Percentiles rank a stretch among this genome's conserved stretches.
Evolutionary conservation across 1,140 invertebrate genomes (phyloP).

Genomic region (Pogonus chalceus): DNA sequence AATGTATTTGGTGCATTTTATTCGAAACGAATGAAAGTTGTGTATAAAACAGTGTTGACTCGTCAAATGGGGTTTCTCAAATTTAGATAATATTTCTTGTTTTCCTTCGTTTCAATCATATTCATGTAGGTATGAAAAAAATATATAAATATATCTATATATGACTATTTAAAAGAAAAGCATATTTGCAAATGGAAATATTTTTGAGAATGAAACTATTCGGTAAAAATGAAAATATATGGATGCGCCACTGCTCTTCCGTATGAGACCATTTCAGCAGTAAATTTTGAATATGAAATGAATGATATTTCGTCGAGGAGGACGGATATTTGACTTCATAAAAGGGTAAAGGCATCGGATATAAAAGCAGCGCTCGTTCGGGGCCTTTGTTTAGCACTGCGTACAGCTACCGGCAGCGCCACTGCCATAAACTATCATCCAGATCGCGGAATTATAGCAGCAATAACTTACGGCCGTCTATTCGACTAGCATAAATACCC

Average conservation of each 20-base stretch:
- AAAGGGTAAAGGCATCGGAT: conserved; percentile 8
- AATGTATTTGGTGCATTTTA: conserved; percentile 21
- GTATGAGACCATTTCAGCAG: too few species aligned
- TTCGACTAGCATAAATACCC: conserved; percentile 1
- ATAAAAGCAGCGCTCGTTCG: background rate
- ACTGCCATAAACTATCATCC: background rate
- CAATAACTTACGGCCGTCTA: background rate
- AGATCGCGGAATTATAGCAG: background rate
- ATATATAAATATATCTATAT: too few species aligned
- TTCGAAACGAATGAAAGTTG: background rate
- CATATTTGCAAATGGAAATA: too few species aligned
- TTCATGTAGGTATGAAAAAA: too few species aligned
- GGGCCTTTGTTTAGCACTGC: background rate
- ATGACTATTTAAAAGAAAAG: too few species aligned
- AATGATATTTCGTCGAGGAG: conserved; percentile 15
- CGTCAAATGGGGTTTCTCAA: background rate
- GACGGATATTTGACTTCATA: conserved; percentile 19
- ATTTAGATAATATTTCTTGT: background rate
- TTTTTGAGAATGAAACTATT: too few species aligned
- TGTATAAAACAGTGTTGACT: background rate
- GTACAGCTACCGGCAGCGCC: too few species aligned
- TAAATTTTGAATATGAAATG: conserved; percentile 24
- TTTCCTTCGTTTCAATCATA: background rate
- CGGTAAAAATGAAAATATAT: too few species aligned
- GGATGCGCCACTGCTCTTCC: conserved; percentile 19